phyloP scores from a whole-genome alignment of 1,140 invertebrate species.

The Saccostrea cuccullata region DNA sequence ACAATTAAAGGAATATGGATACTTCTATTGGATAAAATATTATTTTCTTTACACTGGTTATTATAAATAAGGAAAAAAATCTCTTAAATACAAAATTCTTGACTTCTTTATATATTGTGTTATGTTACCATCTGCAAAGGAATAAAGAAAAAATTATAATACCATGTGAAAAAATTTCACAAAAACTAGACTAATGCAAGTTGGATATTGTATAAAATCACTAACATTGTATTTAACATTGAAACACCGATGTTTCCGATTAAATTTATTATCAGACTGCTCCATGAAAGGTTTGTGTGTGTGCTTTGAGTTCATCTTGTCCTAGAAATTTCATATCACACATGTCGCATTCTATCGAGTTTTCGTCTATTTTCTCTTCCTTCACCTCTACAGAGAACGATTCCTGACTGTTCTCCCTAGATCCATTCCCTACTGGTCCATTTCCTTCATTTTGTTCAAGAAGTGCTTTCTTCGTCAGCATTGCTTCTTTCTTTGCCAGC shows the following conservation, averaged over 20 bases:
- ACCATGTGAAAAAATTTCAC: no score
- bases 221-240: no score
- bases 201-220: no score
- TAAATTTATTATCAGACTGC: neutral
- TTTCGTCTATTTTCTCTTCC: neutral
- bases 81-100: no score
- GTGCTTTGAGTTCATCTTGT: neutral
- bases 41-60: no score
- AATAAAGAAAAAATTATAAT: no score
- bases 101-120: no score
- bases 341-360: neutral
- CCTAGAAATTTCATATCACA: slow-evolving; percentile 35
- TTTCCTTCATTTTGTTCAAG: neutral
- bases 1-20: no score
- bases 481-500: neutral
- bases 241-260: neutral
- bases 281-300: slow-evolving; percentile 20
- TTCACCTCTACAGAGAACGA: neutral
- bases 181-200: no score
- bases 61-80: no score
- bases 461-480: neutral
- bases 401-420: neutral
- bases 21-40: no score
- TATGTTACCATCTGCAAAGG: no score
- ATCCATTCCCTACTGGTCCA: neutral